Percentiles rank a stretch among this genome's conserved stretches.
phyloP scores from a whole-genome alignment of 2,113 vertebrate species.

The Peucedramus taeniatus region DNA sequence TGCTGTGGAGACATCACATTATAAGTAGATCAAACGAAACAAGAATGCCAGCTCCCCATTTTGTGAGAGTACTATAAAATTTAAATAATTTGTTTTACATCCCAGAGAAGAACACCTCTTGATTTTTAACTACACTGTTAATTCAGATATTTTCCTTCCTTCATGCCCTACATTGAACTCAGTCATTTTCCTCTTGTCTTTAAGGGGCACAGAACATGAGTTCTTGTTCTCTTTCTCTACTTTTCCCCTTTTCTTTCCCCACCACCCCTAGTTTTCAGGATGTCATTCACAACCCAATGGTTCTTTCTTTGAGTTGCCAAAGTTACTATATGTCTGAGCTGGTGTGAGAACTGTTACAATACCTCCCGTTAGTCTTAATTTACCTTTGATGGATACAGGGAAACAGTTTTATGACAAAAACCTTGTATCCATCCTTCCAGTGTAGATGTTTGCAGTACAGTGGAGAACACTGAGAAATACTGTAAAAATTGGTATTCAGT shows the following conservation, averaged over 20 bases:
- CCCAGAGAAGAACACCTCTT: background rate
- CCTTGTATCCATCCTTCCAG: background rate
- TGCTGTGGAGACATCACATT: background rate
- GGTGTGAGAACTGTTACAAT: background rate
- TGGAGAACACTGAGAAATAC: background rate
- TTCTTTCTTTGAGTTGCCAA: background rate
- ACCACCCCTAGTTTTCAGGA: background rate
- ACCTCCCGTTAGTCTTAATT: background rate
- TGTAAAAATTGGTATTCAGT: background rate
- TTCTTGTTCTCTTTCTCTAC: background rate
- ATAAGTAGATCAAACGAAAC: background rate
- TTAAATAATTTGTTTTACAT: background rate
- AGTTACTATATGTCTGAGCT: background rate
- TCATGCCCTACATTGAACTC: background rate
- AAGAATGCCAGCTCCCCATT: background rate
- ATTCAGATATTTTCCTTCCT: background rate
- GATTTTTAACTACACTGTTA: background rate
- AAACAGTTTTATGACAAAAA: background rate
- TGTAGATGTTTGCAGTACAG: background rate
- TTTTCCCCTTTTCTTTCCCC: accelerated
- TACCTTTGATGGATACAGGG: background rate
- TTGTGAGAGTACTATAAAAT: background rate
- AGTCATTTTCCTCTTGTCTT: background rate
- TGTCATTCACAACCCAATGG: background rate
- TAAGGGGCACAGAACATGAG: background rate